phyloP scores from a whole-genome alignment of 2,113 vertebrate genomes.

The Gobiocypris rarus region DNA sequence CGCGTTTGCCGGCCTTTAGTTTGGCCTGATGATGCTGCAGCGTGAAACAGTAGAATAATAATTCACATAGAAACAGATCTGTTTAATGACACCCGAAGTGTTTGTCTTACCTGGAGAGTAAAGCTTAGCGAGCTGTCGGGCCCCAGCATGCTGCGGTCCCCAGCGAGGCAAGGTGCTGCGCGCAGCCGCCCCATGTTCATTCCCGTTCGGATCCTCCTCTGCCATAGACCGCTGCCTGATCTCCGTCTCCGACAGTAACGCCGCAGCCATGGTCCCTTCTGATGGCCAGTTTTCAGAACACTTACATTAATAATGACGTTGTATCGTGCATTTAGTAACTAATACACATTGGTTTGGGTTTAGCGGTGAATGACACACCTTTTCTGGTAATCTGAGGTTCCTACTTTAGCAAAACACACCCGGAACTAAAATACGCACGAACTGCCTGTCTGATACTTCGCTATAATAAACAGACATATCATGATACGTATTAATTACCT shows the following conservation, averaged over 20 bases:
- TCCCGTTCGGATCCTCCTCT: conserved; percentile 82
- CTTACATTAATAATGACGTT: conserved; percentile 59
- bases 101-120: conserved; percentile 76
- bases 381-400: conserved; percentile 45
- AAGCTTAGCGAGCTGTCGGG: conserved; percentile 75
- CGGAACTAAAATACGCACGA: conserved; percentile 66
- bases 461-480: background rate
- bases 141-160: conserved; percentile 80
- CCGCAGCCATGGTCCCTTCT: conserved; percentile 68
- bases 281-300: conserved; percentile 54
- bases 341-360: background rate
- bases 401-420: conserved; percentile 62
- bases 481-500: background rate
- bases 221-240: conserved; percentile 80
- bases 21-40: background rate
- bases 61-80: background rate
- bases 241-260: conserved; percentile 77
- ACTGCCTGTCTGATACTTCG: background rate
- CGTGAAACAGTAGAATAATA: background rate
- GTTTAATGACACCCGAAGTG: background rate
- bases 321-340: conserved; percentile 15
- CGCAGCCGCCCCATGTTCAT: conserved; percentile 79
- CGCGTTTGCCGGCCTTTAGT: background rate
- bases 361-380: conserved; percentile 39
- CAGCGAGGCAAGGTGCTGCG: conserved; percentile 76